Conservation (phyloP, 2,888 invertebrate species). For the Chymomyza amoena region DNA sequence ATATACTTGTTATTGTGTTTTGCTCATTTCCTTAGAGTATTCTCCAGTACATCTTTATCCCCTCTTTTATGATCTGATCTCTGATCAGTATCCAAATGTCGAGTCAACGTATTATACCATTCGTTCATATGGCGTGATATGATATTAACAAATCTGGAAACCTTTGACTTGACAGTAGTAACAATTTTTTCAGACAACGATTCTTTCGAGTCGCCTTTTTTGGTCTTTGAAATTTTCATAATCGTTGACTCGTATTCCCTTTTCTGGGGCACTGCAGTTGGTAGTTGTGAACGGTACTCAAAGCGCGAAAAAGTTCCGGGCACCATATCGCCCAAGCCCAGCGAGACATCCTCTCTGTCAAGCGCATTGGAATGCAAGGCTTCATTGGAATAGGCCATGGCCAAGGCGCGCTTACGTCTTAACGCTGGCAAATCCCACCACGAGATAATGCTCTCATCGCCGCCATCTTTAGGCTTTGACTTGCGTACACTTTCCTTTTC, state of each 20-base stretch:
- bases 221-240: slow-evolving; percentile 40
- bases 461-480: background rate
- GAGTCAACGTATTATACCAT: slow-evolving; percentile 72
- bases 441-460: slow-evolving; percentile 44
- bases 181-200: slow-evolving; percentile 53
- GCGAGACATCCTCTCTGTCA: slow-evolving; percentile 52
- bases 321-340: slow-evolving; percentile 37
- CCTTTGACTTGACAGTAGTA: slow-evolving; percentile 61
- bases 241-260: slow-evolving; percentile 35
- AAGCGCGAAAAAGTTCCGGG: slow-evolving; percentile 34
- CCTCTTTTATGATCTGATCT: background rate
- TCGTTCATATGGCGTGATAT: slow-evolving; percentile 71
- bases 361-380: slow-evolving; percentile 61
- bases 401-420: slow-evolving; percentile 44
- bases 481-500: slow-evolving; percentile 15
- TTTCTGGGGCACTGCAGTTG: slow-evolving; percentile 12
- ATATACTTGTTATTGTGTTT: background rate
- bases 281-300: slow-evolving; percentile 46
- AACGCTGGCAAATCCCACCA: slow-evolving; percentile 70
- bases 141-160: slow-evolving; percentile 68
- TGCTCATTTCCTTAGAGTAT: background rate
- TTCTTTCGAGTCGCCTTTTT: slow-evolving; percentile 2
- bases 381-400: slow-evolving; percentile 29
- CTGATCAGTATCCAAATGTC: slow-evolving; percentile 39
- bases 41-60: background rate